Percentiles rank a stretch among this genome's conserved stretches.
phyloP scores from a whole-genome alignment of 1,140 invertebrate genomes.

The Zaprionus tsacasi region DNA sequence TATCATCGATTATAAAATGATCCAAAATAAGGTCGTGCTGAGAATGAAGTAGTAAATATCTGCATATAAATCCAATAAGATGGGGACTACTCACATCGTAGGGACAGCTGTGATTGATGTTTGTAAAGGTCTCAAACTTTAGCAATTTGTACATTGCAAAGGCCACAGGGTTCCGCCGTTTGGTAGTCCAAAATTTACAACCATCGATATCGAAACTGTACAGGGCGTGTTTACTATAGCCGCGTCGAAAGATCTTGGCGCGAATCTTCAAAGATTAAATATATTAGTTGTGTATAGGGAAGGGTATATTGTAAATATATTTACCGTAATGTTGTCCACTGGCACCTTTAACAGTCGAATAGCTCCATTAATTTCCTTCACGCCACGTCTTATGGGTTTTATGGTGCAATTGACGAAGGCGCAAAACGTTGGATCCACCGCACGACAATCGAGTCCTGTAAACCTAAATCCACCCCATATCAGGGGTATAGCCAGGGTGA shows the following conservation, averaged over 20 bases:
- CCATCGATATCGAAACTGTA: slow-evolving; percentile 25
- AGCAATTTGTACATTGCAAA: slow-evolving; percentile 22
- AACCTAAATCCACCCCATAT: not conserved
- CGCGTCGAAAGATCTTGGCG: not conserved
- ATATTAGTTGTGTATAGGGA: not conserved
- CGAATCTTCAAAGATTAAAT: not conserved
- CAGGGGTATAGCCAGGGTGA: not conserved
- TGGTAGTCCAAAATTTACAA: slow-evolving; percentile 26
- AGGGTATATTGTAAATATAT: not conserved
- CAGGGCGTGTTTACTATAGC: not conserved
- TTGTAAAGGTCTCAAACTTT: not conserved
- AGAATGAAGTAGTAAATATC: too few relatives aligned
- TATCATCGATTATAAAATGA: slow-evolving; percentile 17
- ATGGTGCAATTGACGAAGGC: slow-evolving; percentile 15
- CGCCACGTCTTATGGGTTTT: slow-evolving; percentile 24
- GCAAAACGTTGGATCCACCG: slow-evolving; percentile 13
- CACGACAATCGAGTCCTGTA: slow-evolving; percentile 21
- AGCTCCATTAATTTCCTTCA: slow-evolving; percentile 22
- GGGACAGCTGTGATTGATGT: slow-evolving; percentile 49
- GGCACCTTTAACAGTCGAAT: slow-evolving; percentile 20
- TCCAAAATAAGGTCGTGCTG: slow-evolving; percentile 33
- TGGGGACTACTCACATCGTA: slow-evolving; percentile 32
- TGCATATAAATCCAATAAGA: not conserved
- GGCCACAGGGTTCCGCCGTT: slow-evolving; percentile 30
- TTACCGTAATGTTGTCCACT: slow-evolving; percentile 32